Evolutionary conservation across 2,797 vertebrate species (phyloP), one percentile per base, ranked within the genome.

Genomic region (Melanotaenia trifasciata): DNA sequence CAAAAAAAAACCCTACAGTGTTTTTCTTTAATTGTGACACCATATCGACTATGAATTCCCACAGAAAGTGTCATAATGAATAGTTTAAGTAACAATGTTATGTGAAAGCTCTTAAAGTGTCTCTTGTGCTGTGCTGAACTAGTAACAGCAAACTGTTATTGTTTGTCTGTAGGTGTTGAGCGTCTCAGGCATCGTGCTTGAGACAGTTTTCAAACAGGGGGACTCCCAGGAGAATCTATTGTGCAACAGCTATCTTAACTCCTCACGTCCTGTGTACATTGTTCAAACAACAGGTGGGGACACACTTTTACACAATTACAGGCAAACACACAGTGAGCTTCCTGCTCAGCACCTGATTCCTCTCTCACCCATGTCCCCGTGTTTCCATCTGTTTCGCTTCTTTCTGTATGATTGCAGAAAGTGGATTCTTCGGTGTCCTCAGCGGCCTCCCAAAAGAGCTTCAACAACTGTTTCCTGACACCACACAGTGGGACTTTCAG

Each of bases 381-480:
- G 2, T 87, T 74, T 45, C 54, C 16, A 3, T 35, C 51, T 72
- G 32, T 86, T 6, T 86, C 51, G 36, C 16, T 83, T 67, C 28
- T 64, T 26, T 13, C 38, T 75, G 68, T 87, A 32, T 69, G 51
- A 0, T 61, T 92, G 5, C 86, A 98, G 97, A 71, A 16, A 70
- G 73, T n/a, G 96, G 96, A n/a, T 98, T 99, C 85, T 74, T 94
- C 22, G 96, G 96, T 8, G 85, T 97, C 26, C 93, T 94, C 61
- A 84, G 83, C 1, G 91, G 94, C 4, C 84, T 95, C 58, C 92
- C 89, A 32, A 72, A 89, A 33, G 79, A 93, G 5, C 59, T 98
- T 1, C 84, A 78, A 24, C 72, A 78, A 8, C 83, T 96, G 58
- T 64, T 96, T 63, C 36, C 88, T 73, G 67, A 81, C 45, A 38